Percentiles rank a stretch among this genome's conserved stretches.
phyloP scores from a whole-genome alignment of 2,113 vertebrate genomes.

The Noctilio leporinus region DNA sequence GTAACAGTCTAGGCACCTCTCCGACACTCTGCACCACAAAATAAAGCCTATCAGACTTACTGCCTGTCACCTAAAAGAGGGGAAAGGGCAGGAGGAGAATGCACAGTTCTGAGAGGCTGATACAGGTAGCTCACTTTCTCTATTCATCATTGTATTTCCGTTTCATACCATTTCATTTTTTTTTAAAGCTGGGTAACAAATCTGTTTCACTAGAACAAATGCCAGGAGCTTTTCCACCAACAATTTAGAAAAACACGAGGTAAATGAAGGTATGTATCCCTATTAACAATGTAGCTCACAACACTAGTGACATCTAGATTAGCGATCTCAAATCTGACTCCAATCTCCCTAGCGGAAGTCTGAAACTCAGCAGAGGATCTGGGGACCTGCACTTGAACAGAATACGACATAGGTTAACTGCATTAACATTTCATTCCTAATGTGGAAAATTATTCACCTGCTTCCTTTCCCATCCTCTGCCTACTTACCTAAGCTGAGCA shows the following conservation, averaged over 20 bases:
- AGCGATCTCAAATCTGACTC: not conserved
- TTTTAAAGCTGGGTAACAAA: not conserved
- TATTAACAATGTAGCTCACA: not conserved
- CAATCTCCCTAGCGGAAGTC: not conserved
- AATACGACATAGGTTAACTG: not conserved
- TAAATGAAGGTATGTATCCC: not conserved
- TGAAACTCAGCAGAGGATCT: too few relatives aligned
- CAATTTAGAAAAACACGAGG: not conserved
- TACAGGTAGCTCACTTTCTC: not conserved
- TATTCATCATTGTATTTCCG: not conserved
- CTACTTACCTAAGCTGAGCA: not conserved
- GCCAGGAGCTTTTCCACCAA: not conserved
- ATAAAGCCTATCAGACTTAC: not conserved
- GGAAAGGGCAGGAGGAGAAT: not conserved
- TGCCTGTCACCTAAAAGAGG: not conserved
- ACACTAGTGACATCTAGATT: not conserved
- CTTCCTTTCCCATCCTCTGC: not conserved
- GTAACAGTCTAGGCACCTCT: too few relatives aligned
- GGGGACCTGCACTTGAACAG: not conserved
- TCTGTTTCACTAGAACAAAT: not conserved
- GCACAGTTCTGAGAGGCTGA: not conserved
- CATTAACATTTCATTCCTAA: too few relatives aligned
- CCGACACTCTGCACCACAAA: not conserved
- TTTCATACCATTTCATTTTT: not conserved
- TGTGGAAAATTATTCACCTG: not conserved